These are phyloP conservation scores for Coracias cyanogaster DNA, from an alignment of 2,797 vertebrate species.

Conservation along the genomic window DNA sequence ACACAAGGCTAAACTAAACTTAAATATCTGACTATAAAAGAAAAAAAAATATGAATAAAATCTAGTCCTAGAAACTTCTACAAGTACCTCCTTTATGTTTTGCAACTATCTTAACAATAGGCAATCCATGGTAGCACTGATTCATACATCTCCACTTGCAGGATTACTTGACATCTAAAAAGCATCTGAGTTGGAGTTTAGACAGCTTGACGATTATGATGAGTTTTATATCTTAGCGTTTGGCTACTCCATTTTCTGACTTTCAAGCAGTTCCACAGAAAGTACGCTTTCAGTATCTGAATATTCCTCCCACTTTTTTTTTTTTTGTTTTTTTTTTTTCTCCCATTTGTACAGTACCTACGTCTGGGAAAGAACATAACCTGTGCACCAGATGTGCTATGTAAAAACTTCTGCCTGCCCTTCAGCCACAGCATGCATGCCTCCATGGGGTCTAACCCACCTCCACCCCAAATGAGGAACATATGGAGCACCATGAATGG, in stretches of 20 bases:
- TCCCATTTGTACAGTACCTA: neutral
- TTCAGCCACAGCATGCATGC: conserved; percentile 8
- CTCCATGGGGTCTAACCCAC: neutral
- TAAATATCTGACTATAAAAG: neutral
- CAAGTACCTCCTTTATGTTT: conserved; percentile 19
- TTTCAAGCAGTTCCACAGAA: conserved; percentile 22
- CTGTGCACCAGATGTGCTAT: conserved; percentile 51
- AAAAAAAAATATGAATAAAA: conserved; percentile 4
- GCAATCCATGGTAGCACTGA: conserved; percentile 39
- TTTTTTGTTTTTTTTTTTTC: neutral
- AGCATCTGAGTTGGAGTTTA: conserved; percentile 25
- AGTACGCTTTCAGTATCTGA: neutral
- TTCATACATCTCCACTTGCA: conserved; percentile 29
- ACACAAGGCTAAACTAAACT: neutral
- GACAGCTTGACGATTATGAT: conserved; percentile 26
- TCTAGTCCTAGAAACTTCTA: conserved; percentile 12
- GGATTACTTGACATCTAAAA: conserved; percentile 56
- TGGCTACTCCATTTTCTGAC: conserved; percentile 28
- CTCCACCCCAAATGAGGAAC: conserved; percentile 62
- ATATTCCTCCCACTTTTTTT: conserved; percentile 20
- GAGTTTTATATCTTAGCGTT: neutral
- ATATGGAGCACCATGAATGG: conserved; percentile 50
- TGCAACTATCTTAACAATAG: conserved; percentile 40
- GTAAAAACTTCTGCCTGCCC: conserved; percentile 11
- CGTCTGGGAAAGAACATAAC: neutral